These are phyloP conservation scores for Malthinus flaveolus DNA, from an alignment of 2,888 invertebrate genomes.

Conservation along the genomic window DNA sequence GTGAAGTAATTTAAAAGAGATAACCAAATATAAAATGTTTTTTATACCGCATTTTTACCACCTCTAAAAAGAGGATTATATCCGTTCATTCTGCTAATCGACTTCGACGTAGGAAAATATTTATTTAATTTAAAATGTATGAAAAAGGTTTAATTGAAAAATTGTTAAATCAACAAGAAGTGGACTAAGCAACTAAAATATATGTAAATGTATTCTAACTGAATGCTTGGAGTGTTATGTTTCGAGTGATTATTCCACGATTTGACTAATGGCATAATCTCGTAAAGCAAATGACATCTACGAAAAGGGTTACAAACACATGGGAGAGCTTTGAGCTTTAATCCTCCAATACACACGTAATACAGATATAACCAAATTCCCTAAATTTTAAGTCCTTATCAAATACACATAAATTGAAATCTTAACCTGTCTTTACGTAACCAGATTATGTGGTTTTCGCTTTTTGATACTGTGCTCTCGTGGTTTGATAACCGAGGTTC, in stretches of 20 bases:
- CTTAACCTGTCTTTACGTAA: conserved; percentile 21
- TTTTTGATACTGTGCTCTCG: conserved; percentile 15
- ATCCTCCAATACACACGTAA: conserved; percentile 14
- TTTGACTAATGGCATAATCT: conserved; percentile 48
- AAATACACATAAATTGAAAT: conserved; percentile 29
- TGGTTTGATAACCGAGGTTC: not conserved
- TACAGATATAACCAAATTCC: conserved; percentile 7
- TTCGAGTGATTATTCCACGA: conserved; percentile 45
- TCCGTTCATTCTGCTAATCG: too few species aligned
- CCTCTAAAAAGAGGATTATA: too few species aligned
- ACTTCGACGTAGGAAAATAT: too few species aligned
- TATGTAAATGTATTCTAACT: conserved; percentile 39
- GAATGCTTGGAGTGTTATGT: conserved; percentile 39
- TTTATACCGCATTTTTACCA: too few species aligned
- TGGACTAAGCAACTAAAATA: conserved; percentile 26
- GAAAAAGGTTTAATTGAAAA: not conserved
- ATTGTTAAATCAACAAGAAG: not conserved
- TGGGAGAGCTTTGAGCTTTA: conserved; percentile 20
- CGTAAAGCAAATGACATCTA: conserved; percentile 42
- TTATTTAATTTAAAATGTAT: too few species aligned
- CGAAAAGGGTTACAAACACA: conserved; percentile 36
- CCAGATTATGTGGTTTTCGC: conserved; percentile 22
- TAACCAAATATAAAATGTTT: too few species aligned
- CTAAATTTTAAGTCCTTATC: conserved; percentile 23
- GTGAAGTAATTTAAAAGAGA: too few species aligned